A percentile compares a stretch with the other conserved stretches of the same genome.
phyloP scores from a whole-genome alignment of 2,113 vertebrate genomes.

The Plestiodon gilberti region DNA sequence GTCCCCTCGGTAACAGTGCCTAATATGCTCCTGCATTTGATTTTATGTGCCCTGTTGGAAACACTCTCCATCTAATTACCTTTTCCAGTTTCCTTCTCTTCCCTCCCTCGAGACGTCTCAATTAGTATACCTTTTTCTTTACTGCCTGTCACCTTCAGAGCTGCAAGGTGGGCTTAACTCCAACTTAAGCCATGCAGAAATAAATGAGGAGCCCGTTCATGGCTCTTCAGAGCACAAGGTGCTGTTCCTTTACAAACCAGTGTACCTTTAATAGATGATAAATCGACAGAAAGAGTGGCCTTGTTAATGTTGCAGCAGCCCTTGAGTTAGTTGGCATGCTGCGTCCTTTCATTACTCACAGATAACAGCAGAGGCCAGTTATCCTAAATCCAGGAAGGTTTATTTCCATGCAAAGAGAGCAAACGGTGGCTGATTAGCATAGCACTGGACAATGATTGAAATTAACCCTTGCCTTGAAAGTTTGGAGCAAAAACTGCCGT shows the following conservation, averaged over 20 bases:
- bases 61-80: conserved; percentile 81
- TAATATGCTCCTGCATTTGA: conserved; percentile 71
- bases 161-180: conserved; percentile 78
- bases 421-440: conserved; percentile 76
- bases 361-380: conserved; percentile 64
- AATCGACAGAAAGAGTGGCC: conserved; percentile 79
- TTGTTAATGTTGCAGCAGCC: conserved; percentile 78
- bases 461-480: conserved; percentile 78
- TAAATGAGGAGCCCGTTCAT: conserved; percentile 80
- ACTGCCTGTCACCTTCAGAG: conserved; percentile 78
- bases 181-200: conserved; percentile 78
- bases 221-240: conserved; percentile 74
- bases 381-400: conserved; percentile 65
- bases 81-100: conserved; percentile 74
- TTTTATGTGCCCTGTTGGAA: conserved; percentile 78
- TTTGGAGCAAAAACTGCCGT: conserved; percentile 67
- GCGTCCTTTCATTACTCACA: conserved; percentile 81
- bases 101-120: conserved; percentile 81
- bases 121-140: conserved; percentile 82
- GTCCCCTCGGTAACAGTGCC: conserved; percentile 68
- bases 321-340: conserved; percentile 67
- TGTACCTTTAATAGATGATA: conserved; percentile 85
- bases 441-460: conserved; percentile 76
- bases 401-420: conserved; percentile 58
- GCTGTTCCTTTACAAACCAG: conserved; percentile 79